Base-by-base conservation (phyloP, 2,113 vertebrate species). In the Anoura caudifer region DNA sequence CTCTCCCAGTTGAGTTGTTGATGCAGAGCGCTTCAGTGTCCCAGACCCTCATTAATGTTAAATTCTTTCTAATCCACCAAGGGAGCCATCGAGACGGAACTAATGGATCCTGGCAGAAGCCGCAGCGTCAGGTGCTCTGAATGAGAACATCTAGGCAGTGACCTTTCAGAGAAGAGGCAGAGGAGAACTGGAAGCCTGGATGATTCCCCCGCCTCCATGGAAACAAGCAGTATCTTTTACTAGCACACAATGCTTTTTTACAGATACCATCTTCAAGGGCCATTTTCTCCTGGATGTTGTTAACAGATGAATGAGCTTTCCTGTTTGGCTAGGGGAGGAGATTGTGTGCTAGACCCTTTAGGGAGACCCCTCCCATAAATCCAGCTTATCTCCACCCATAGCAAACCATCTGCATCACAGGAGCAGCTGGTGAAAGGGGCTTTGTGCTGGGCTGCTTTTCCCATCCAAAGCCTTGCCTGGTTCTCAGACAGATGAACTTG, bases 221-320 rank as follows among this genome's bases (percentile, higher is more conserved):
- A 94, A 94, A 97, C 95, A 89, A 92, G 93, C 17, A 20, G 36
- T 50, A 73, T 82, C 93, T 94, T 95, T 98, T 22, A 94, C 54
- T 0, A 41, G 50, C 11, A 7, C 61, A 95, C 93, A 96, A 85
- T 87, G 89, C 70, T 28, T 82, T 70, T 83, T 69, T 77, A 88
- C 82, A 89, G 96, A 97, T 96, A 96, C 33, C 82, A 93, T 95
- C 82, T 91, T 95, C 86, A 89, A 96, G 94, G 65, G 93, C 93
- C 89, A 85, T 94, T 97, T 98, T 97, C 95, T 94, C 88, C 91
- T 92, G 91, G 85, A 50, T 69, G 70, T 20, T 93, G 91, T 97
- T 91, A 83, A 87, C 69, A 72, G 93, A 96, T 97, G 96, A 97
- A 97, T 90, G 91, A 88, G 72, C 73, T 91, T 91, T 96, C 93